These are phyloP conservation scores for Margarornis squamiger DNA, from an alignment of 2,797 vertebrate species.

Conservation along the genomic window DNA sequence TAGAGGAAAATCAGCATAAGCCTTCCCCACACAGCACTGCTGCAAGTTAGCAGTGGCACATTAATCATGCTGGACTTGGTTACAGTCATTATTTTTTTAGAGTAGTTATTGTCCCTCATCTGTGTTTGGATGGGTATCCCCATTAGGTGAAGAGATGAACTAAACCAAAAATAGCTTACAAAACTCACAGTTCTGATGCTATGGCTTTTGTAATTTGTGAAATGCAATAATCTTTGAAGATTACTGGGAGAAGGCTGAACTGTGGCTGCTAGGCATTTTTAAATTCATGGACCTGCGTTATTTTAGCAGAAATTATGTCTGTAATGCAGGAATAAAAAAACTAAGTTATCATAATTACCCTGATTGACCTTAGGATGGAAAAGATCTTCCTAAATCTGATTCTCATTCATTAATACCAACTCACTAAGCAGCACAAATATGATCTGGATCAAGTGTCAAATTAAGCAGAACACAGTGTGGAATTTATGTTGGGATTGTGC, in stretches of 20 bases:
- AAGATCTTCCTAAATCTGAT: constrained; percentile 35
- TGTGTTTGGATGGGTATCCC: background rate
- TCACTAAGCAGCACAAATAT: constrained; percentile 14
- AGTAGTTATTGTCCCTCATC: background rate
- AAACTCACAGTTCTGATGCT: background rate
- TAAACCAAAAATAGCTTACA: background rate
- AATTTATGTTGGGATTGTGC: constrained; percentile 29
- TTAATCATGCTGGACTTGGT: constrained; percentile 20
- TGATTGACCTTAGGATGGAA: constrained; percentile 5
- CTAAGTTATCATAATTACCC: constrained; percentile 8
- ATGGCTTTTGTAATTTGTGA: background rate
- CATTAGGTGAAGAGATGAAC: background rate
- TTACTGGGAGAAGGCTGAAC: background rate
- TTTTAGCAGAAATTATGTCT: background rate
- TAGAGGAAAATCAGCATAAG: constrained; percentile 20
- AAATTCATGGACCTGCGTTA: background rate
- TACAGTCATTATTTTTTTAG: background rate
- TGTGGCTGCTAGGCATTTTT: background rate
- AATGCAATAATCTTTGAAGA: background rate
- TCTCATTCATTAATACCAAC: constrained; percentile 34
- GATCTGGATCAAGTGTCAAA: constrained; percentile 41
- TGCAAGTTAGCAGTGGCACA: constrained; percentile 21
- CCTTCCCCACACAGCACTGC: background rate
- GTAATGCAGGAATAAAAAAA: background rate
- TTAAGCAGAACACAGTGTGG: constrained; percentile 4